Evolutionary conservation across 2,113 vertebrate species (phyloP).

Genomic region (Panthera uncia): DNA sequence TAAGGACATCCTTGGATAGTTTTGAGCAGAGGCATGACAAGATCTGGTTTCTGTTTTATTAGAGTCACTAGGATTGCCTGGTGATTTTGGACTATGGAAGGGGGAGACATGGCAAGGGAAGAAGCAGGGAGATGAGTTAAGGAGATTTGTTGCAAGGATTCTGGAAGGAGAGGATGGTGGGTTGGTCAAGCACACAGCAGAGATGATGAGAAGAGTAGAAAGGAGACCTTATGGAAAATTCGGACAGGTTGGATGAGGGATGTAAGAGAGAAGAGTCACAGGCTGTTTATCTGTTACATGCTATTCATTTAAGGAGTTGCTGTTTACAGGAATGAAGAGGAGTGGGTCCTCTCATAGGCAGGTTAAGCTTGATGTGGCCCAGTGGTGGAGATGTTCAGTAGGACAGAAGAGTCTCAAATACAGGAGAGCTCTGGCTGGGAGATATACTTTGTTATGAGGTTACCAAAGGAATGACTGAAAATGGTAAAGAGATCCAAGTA

Average conservation of each 20-base stretch:
- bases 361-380: neutral
- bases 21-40: neutral
- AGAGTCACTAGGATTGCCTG: neutral
- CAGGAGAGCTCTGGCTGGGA: neutral
- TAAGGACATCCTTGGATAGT: neutral
- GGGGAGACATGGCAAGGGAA: neutral
- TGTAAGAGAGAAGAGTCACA: neutral
- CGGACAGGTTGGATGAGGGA: neutral
- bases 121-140: neutral
- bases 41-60: neutral
- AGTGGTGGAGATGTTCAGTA: neutral
- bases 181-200: neutral
- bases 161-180: neutral
- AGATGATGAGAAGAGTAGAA: neutral
- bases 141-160: neutral
- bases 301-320: neutral
- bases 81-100: neutral
- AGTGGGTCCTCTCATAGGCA: neutral
- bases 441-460: neutral
- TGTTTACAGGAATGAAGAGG: neutral
- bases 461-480: neutral
- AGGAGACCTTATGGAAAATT: neutral
- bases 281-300: neutral
- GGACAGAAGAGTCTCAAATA: neutral
- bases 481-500: neutral